These are phyloP conservation scores for Gymnoscopelus braueri DNA, from an alignment of 2,797 vertebrate species.

Conservation along the genomic window DNA sequence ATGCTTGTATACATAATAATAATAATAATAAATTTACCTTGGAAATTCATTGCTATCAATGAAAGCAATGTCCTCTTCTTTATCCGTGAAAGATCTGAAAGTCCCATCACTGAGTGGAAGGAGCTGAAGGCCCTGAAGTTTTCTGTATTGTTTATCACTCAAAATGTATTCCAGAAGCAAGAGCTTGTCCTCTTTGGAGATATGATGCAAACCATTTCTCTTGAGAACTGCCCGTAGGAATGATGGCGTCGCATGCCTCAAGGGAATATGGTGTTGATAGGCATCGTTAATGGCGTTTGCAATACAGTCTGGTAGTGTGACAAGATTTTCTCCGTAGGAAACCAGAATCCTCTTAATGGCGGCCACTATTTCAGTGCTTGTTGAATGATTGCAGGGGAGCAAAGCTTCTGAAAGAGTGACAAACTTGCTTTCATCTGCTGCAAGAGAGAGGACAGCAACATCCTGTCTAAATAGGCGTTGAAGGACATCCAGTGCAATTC, in stretches of 20 bases:
- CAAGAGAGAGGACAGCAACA: slow-evolving; percentile 74
- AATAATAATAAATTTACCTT: slow-evolving; percentile 69
- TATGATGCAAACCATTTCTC: background rate
- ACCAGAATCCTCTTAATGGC: slow-evolving; percentile 74
- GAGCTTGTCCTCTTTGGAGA: slow-evolving; percentile 65
- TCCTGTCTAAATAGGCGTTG: slow-evolving; percentile 65
- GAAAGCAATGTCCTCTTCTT: slow-evolving; percentile 72
- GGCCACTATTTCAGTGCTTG: slow-evolving; percentile 32
- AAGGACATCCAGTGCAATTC: slow-evolving; percentile 73
- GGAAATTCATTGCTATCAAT: slow-evolving; percentile 81
- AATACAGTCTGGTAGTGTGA: slow-evolving; percentile 72
- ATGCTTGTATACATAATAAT: no score
- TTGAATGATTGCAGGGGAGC: slow-evolving; percentile 68
- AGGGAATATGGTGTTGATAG: slow-evolving; percentile 21
- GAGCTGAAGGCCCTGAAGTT: slow-evolving; percentile 81
- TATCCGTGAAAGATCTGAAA: slow-evolving; percentile 78
- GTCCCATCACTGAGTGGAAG: slow-evolving; percentile 81
- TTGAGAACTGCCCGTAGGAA: slow-evolving; percentile 73
- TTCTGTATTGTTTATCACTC: slow-evolving; percentile 74
- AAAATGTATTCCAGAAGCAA: slow-evolving; percentile 81
- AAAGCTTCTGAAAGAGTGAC: slow-evolving; percentile 76
- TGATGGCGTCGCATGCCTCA: slow-evolving; percentile 72
- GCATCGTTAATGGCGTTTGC: slow-evolving; percentile 61
- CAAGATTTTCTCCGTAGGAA: slow-evolving; percentile 74
- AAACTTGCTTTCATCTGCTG: slow-evolving; percentile 48